A percentile compares a stretch with the other conserved stretches of the same genome.
Conservation (phyloP, 2,888 invertebrate species). For the Perdita meconis region DNA sequence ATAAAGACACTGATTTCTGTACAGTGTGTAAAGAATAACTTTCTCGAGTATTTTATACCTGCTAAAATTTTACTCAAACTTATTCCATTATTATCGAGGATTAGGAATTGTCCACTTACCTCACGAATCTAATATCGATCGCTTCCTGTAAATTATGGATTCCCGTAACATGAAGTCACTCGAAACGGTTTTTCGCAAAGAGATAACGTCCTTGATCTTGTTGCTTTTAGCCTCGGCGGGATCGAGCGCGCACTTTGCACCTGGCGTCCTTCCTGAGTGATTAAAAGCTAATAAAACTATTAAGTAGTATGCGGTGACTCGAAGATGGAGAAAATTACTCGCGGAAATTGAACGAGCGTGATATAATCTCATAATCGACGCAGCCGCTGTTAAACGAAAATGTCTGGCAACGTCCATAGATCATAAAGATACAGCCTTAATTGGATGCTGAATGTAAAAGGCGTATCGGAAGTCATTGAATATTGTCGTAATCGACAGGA, state of each 20-base stretch:
- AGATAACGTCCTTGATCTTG: not conserved
- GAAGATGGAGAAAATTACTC: no score
- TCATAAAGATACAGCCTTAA: not conserved
- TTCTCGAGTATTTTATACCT: not conserved
- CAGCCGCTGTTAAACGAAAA: not conserved
- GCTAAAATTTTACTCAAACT: not conserved
- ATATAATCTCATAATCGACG: slow-evolving; percentile 5
- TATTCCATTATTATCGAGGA: not conserved
- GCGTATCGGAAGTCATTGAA: not conserved
- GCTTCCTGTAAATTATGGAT: not conserved
- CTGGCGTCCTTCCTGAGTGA: slow-evolving; percentile 11
- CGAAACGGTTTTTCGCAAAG: no score
- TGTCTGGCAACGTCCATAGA: not conserved
- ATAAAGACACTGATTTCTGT: no score
- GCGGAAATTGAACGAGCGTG: not conserved
- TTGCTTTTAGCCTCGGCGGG: not conserved
- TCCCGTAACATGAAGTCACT: no score
- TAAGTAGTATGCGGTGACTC: no score
- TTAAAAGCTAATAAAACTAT: slow-evolving; percentile 8
- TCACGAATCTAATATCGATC: not conserved
- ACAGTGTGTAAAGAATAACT: no score
- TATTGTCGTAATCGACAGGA: slow-evolving; percentile 1
- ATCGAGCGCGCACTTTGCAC: slow-evolving; percentile 12
- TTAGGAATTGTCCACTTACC: slow-evolving; percentile 21
- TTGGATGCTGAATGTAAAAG: no score